Evolutionary conservation across 2,888 invertebrate genomes (phyloP).

Genomic region (Girardia tigrina): DNA sequence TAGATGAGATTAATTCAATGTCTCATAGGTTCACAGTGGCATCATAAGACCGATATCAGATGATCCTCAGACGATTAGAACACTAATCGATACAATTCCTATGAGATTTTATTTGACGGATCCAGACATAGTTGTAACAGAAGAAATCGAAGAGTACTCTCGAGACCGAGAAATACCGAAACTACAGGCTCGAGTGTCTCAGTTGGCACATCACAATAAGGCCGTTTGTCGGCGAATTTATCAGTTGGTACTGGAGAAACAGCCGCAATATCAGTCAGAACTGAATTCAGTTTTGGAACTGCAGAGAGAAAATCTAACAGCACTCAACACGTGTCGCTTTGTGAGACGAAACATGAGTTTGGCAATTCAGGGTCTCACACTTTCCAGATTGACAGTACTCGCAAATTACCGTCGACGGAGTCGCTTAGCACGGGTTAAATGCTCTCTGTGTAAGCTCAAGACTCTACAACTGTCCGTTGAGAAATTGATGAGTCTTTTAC

Average conservation of each 20-base stretch:
- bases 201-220: neutral
- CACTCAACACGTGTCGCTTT: neutral
- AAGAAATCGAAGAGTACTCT: conserved; percentile 10
- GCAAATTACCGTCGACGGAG: neutral
- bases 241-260: conserved; percentile 18
- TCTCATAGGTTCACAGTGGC: conserved; percentile 1
- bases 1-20: no score
- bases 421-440: neutral
- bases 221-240: neutral
- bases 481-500: neutral
- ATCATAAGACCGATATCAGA: neutral
- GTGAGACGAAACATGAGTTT: neutral
- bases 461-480: neutral
- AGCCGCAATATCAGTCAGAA: conserved; percentile 7
- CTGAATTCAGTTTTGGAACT: neutral
- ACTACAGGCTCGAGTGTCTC: neutral
- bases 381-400: neutral
- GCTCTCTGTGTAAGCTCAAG: neutral
- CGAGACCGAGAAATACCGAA: neutral
- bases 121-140: neutral
- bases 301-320: conserved; percentile 8
- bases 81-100: neutral
- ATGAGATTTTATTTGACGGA: neutral
- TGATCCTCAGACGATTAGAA: neutral
- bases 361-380: neutral